Base-by-base conservation (phyloP, 2,113 vertebrate species). In the Xyliphius kryptos region DNA sequence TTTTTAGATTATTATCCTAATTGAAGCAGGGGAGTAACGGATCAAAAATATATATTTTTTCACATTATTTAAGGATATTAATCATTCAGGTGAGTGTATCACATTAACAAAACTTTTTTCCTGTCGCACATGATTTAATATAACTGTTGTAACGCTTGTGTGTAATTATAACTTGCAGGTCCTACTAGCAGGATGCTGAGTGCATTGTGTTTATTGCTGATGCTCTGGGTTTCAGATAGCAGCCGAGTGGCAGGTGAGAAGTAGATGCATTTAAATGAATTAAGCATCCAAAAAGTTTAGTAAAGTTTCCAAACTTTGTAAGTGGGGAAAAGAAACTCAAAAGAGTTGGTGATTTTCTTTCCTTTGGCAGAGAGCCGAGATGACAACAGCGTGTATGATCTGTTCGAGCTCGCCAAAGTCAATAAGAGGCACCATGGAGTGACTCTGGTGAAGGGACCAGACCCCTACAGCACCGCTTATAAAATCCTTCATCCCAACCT, bases 391-490 rank as follows among this genome's bases (percentile, higher is more conserved):
- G 92, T 95, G 9, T 97, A 91, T 1, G 96, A 99, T 78, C 70
- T 99, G 74, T 97, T 99, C 68, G 92, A 97, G 40, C 84, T 95
- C 69, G 83, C 79, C 0, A 84, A 85, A 14, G 84, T 89, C 2
- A 77, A 66, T 60, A 89, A 88, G 56, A 90, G 80, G 73, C 74
- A 86, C 19, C 74, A 88, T 0, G 96, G 96, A 49, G 91, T 97
- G 49, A 81, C 85, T 20, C 72, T 92, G 66, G 92, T 94, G 17
- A 96, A 91, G 80, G 96, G 96, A 14, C 86, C 80, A 0, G 95
- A 98, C 63, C 78, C 88, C 1, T 87, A 92, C 81, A 99, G 94
- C 78, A 89, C 92, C 1, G 96, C 96, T 41, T 98, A 92, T 74
- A 94, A 91, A 66, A 87, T 98, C 22, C 88, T 97, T 58, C 90